Evolutionary conservation across 2,113 vertebrate species (phyloP).

Genomic region (Corythaeola cristata): DNA sequence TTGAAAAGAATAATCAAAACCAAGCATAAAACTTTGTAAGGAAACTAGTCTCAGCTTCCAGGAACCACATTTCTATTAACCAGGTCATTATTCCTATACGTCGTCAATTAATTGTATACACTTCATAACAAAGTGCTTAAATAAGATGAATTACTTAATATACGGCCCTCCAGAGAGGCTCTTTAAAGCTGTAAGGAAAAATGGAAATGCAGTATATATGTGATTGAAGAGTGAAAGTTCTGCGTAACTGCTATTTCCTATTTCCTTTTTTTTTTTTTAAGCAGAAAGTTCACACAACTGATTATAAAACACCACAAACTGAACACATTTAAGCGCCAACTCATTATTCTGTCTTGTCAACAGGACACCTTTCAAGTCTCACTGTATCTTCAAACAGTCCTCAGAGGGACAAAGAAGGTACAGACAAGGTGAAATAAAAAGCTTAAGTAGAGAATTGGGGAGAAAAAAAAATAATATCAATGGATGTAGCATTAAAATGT

Average conservation of each 20-base stretch:
- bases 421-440: neutral
- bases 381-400: neutral
- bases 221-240: neutral
- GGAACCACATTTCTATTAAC: neutral
- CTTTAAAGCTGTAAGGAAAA: neutral
- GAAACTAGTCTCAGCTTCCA: neutral
- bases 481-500: neutral
- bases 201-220: neutral
- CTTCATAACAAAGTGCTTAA: neutral
- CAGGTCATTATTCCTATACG: neutral
- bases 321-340: neutral
- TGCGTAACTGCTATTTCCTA: neutral
- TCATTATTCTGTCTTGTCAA: neutral
- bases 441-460: neutral
- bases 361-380: neutral
- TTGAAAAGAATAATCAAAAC: neutral
- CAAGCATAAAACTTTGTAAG: neutral
- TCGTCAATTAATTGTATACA: neutral
- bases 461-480: neutral
- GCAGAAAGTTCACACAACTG: neutral
- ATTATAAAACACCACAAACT: neutral
- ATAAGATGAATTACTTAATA: constrained; percentile 4
- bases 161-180: neutral
- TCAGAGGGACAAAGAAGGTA: neutral
- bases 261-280: neutral